Conservation (phyloP, 1,140 invertebrate genomes). For the Drosophila azteca region DNA sequence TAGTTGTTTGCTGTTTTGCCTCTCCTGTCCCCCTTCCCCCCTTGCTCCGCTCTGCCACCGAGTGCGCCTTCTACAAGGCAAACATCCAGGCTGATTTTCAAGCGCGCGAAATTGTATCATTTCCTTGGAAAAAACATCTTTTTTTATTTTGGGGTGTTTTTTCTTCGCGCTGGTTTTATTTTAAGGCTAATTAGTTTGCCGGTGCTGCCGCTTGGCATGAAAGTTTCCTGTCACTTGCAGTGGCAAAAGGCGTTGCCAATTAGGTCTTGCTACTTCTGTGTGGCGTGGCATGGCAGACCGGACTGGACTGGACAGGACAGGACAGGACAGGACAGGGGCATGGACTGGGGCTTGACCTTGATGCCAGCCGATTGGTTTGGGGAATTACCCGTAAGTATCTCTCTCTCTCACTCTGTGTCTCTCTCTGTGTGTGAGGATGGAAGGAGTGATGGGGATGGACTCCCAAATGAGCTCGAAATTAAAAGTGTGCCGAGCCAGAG, state of each 20-base stretch:
- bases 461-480: constrained; percentile 47
- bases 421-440: constrained; percentile 4
- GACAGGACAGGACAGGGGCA: background rate
- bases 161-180: constrained; percentile 42
- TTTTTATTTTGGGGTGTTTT: constrained; percentile 22
- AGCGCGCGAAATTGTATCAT: constrained; percentile 75
- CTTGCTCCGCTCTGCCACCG: no score
- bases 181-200: constrained; percentile 78
- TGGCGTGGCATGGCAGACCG: constrained; percentile 12
- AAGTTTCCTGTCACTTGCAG: constrained; percentile 79
- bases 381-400: constrained; percentile 8
- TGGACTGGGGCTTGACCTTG: constrained; percentile 46
- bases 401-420: no score
- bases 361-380: constrained; percentile 43
- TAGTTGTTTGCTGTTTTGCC: constrained; percentile 39
- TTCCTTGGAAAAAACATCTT: constrained; percentile 69
- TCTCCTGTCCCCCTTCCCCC: constrained; percentile 5
- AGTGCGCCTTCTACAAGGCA: background rate
- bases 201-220: constrained; percentile 53
- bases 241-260: constrained; percentile 77
- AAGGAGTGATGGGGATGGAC: background rate
- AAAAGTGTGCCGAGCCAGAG: constrained; percentile 28
- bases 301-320: background rate
- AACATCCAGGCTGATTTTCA: constrained; percentile 26
- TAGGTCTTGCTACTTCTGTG: constrained; percentile 48